These are phyloP conservation scores for Nomada ferruginata DNA, from an alignment of 2,888 invertebrate genomes.

Conservation along the genomic window DNA sequence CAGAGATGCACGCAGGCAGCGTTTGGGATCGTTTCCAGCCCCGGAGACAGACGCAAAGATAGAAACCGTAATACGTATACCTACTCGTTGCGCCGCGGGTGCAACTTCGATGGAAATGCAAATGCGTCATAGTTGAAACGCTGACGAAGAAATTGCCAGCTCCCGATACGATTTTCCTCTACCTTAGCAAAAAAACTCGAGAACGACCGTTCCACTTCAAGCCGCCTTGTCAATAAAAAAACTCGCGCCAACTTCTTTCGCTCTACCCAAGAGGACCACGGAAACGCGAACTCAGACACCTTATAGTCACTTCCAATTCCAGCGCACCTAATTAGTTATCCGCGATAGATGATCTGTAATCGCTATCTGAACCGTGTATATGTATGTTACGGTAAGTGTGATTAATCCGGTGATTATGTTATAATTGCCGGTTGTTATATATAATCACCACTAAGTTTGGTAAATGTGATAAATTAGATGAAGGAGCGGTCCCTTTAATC, in stretches of 20 bases:
- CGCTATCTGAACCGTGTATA: slow-evolving; percentile 18
- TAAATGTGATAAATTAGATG: too few relatives aligned
- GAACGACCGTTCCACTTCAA: slow-evolving; percentile 10
- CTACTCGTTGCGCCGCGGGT: not conserved
- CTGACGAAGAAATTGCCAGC: slow-evolving; percentile 30
- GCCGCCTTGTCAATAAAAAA: slow-evolving; percentile 11
- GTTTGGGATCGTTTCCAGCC: slow-evolving; percentile 44
- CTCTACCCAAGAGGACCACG: not conserved
- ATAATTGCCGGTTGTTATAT: too few relatives aligned
- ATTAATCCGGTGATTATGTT: too few relatives aligned
- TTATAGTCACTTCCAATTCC: slow-evolving; percentile 6
- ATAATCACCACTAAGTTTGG: too few relatives aligned
- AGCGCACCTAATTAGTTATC: slow-evolving; percentile 30
- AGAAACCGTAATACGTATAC: slow-evolving; percentile 33
- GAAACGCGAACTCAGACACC: slow-evolving; percentile 10
- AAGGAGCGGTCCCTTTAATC: too few relatives aligned
- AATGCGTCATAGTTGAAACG: slow-evolving; percentile 45
- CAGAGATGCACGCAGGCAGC: not conserved
- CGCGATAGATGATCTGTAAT: slow-evolving; percentile 38
- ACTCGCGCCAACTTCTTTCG: slow-evolving; percentile 5
- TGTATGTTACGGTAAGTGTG: too few relatives aligned
- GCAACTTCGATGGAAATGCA: slow-evolving; percentile 49
- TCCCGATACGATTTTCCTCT: not conserved
- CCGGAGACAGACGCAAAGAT: slow-evolving; percentile 47
- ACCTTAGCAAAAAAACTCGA: not conserved